Evolutionary conservation across 2,888 invertebrate species (phyloP).

Genomic region (Choristoneura rosaceana): DNA sequence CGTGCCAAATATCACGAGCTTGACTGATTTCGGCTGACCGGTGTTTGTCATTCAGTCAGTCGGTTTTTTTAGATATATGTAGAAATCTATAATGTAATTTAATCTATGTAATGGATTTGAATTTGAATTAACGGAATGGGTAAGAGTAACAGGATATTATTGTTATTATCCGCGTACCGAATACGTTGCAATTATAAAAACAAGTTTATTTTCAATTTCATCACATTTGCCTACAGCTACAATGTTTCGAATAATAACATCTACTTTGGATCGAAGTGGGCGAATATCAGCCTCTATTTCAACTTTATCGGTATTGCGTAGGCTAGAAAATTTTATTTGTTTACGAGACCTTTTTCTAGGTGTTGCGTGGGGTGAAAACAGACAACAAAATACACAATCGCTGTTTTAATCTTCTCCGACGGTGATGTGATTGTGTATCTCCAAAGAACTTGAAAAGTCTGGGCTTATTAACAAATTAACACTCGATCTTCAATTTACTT

Average conservation of each 20-base stretch:
- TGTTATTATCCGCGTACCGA: constrained; percentile 24
- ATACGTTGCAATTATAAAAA: constrained; percentile 28
- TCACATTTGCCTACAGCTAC: constrained; percentile 24
- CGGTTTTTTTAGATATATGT: neutral
- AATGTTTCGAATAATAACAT: constrained; percentile 40
- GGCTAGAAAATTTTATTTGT: constrained; percentile 63
- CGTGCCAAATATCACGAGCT: too few species aligned
- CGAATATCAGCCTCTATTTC: constrained; percentile 74
- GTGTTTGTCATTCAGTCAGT: too few species aligned
- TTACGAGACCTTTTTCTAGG: constrained; percentile 50
- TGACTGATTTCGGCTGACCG: too few species aligned
- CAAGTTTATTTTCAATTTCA: constrained; percentile 36
- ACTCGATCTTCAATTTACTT: too few species aligned
- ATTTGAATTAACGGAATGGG: constrained; percentile 14
- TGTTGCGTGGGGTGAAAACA: constrained; percentile 26
- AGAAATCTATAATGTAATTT: neutral
- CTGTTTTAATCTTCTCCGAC: neutral
- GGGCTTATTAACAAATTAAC: neutral
- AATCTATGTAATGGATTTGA: constrained; percentile 19
- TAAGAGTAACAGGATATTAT: constrained; percentile 29
- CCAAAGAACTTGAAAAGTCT: neutral
- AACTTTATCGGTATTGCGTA: constrained; percentile 72
- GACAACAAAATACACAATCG: constrained; percentile 1
- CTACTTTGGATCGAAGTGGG: constrained; percentile 64
- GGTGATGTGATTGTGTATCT: neutral